Percentiles rank a stretch among this genome's conserved stretches.
phyloP scores from a whole-genome alignment of 2,888 invertebrate species.

The Melanostoma scalare region DNA sequence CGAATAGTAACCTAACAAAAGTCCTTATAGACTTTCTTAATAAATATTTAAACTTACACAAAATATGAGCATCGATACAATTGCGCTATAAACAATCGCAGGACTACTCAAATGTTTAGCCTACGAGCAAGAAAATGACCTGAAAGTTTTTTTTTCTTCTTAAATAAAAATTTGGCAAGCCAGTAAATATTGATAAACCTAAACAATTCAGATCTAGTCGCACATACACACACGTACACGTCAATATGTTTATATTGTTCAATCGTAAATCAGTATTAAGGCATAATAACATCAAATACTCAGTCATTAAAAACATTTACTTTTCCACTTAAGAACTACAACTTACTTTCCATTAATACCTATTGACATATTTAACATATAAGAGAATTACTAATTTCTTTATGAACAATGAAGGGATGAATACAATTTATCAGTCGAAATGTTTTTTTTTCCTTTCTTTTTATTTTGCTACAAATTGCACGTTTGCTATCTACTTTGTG shows the following conservation, averaged over 20 bases:
- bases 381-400: constrained; percentile 14
- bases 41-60: too few species aligned
- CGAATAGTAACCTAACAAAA: too few species aligned
- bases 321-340: constrained; percentile 1
- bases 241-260: background rate
- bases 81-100: too few species aligned
- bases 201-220: too few species aligned
- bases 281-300: constrained; percentile 42
- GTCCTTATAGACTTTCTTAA: too few species aligned
- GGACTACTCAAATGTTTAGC: too few species aligned
- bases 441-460: constrained; percentile 27
- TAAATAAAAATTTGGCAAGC: too few species aligned
- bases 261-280: constrained; percentile 8
- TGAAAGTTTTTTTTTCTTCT: too few species aligned
- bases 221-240: too few species aligned
- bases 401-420: constrained; percentile 54
- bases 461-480: constrained; percentile 36
- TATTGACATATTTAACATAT: constrained; percentile 23
- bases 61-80: too few species aligned
- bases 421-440: constrained; percentile 69
- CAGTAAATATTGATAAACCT: too few species aligned
- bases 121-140: too few species aligned
- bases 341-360: constrained; percentile 7
- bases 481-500: constrained; percentile 9
- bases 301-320: constrained; percentile 63